phyloP scores from a whole-genome alignment of 2,113 vertebrate species.

The Rhodinocichla rosea region DNA sequence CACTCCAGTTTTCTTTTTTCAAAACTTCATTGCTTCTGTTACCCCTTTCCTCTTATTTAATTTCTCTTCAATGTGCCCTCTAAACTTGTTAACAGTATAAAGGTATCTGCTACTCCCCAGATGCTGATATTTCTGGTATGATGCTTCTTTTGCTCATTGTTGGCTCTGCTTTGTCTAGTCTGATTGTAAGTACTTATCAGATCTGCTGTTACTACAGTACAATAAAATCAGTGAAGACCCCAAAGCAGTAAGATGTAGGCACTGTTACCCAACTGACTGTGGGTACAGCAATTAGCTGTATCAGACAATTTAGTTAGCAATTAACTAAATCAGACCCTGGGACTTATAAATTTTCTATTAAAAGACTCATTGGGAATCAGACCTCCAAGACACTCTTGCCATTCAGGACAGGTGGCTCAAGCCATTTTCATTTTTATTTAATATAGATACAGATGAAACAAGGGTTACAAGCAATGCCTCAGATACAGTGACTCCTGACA shows the following conservation, averaged over 20 bases:
- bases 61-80: neutral
- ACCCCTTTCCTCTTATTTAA: neutral
- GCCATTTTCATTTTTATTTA: neutral
- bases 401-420: neutral
- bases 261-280: neutral
- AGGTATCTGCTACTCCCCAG: neutral
- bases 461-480: neutral
- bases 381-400: neutral
- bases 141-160: neutral
- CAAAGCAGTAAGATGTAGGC: neutral
- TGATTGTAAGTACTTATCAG: neutral
- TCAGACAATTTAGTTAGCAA: too few species aligned
- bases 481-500: neutral
- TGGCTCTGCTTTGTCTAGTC: neutral
- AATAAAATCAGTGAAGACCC: neutral
- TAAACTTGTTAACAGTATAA: neutral
- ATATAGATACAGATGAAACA: neutral
- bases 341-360: neutral
- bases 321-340: neutral
- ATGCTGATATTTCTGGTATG: neutral
- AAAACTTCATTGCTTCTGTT: neutral
- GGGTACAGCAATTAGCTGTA: neutral
- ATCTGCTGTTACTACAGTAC: neutral
- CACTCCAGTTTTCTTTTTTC: neutral
- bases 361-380: neutral